These are phyloP conservation scores for Syngnathus typhle DNA, from an alignment of 2,113 vertebrate genomes.

Conservation along the genomic window DNA sequence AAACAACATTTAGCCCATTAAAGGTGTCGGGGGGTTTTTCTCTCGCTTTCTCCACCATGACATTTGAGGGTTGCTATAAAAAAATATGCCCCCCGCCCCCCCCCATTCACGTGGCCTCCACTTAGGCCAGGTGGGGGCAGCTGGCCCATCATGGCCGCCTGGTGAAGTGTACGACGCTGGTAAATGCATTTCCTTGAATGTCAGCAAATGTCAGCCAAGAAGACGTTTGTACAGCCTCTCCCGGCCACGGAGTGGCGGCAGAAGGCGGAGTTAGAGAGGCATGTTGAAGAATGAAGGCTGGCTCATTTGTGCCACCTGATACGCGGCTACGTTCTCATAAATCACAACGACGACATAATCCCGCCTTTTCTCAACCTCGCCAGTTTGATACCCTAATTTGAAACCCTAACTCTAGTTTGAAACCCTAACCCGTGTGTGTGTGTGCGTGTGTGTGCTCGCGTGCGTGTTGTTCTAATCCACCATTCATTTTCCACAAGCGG, in stretches of 20 bases:
- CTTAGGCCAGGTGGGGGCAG: slow-evolving; percentile 70
- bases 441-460: not conserved
- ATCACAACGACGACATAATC: not conserved
- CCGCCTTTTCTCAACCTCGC: not conserved
- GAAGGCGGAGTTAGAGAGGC: slow-evolving; percentile 48
- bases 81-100: slow-evolving; percentile 66
- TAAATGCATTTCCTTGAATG: slow-evolving; percentile 99
- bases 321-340: slow-evolving; percentile 61
- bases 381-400: too few species aligned
- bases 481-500: slow-evolving; percentile 82
- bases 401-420: too few species aligned
- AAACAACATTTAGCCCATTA: slow-evolving; percentile 99
- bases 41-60: slow-evolving; percentile 76
- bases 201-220: slow-evolving; percentile 99
- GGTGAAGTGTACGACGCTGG: slow-evolving; percentile 89
- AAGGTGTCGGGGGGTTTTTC: slow-evolving; percentile 72
- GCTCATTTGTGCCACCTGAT: slow-evolving; percentile 85
- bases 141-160: slow-evolving; percentile 79
- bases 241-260: slow-evolving; percentile 11
- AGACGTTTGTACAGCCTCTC: slow-evolving; percentile 91
- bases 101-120: slow-evolving; percentile 80
- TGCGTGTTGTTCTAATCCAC: slow-evolving; percentile 70
- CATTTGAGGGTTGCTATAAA: slow-evolving; percentile 91
- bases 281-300: slow-evolving; percentile 66
- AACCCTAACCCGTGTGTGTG: too few species aligned